Base-by-base conservation (phyloP, 1,140 invertebrate genomes). In the Lordiphosa mommai region DNA sequence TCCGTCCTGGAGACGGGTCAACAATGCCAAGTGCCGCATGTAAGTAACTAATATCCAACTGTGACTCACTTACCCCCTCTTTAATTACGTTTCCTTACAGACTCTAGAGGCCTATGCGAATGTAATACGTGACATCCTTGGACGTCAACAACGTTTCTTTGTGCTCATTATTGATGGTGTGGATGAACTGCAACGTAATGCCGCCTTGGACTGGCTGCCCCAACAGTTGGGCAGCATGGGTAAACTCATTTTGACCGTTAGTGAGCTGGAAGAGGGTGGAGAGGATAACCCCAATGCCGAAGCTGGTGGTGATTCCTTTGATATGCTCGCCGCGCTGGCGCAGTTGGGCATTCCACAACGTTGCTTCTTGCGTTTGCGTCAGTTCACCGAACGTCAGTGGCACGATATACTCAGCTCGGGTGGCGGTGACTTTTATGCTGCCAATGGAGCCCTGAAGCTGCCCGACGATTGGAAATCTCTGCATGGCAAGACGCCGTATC, bases 141-240 rank as follows among this genome's bases (percentile, higher is more conserved):
- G 51, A 16, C 57, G 68, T 2, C 74, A 77, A 16, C 61, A 89
- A 57, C 72, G 65, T 5, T 76, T 87, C 40, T 70, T 94, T 34
- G 89, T 95, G 30, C 89, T 96, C 33, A 90, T 94, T 13, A 91
- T 95, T 51, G 94, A 95, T 77, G 94, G 93, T 0, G 88, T 95
- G 4, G 94, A 95, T 77, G 92, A 93, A 86, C 89, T 93, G 50
- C 88, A 89, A 58, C 69, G 79, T 9, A 89, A 89, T 49, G 88
- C 82, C 51, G 89, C 90, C 9, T 90, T 92, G 13, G 90, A 92
- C 17, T 95, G 94, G 95, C 85, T 96, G 49, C 94, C 94, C 2
- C 87, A 90, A 10, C 90, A 91, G 34, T 89, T 95, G 41, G 93
- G 94, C 2, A 90, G 91, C 40, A 92, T 93, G 74, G 92, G 94